A percentile compares a stretch with the other conserved stretches of the same genome.
Conservation (phyloP, 2,888 invertebrate genomes). For the Limnephilus marmoratus region DNA sequence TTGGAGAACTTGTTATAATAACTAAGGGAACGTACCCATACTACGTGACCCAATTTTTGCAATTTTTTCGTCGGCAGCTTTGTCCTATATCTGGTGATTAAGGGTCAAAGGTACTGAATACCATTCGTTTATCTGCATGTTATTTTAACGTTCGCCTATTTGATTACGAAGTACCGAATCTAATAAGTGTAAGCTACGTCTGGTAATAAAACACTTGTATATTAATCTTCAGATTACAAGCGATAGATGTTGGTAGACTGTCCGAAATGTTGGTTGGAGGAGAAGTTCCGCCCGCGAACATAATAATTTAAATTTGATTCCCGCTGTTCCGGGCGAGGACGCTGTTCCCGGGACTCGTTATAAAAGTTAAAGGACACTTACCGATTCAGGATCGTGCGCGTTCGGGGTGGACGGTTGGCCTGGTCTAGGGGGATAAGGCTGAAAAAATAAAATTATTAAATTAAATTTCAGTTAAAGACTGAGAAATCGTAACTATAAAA, state of each 20-base stretch:
- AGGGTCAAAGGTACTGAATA: not conserved
- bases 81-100: not conserved
- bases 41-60: no score
- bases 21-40: no score
- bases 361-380: slow-evolving; percentile 73
- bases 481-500: not conserved
- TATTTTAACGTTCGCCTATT: no score
- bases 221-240: no score
- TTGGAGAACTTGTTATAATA: no score
- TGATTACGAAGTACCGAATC: no score
- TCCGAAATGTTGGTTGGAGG: not conserved
- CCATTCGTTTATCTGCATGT: no score
- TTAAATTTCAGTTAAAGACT: not conserved
- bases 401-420: slow-evolving; percentile 87
- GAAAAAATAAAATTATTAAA: slow-evolving; percentile 68
- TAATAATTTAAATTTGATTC: slow-evolving; percentile 2
- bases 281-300: not conserved
- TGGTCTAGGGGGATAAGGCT: slow-evolving; percentile 85
- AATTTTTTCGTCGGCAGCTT: not conserved
- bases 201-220: no score
- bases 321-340: not conserved
- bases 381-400: slow-evolving; percentile 87
- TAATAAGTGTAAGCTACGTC: no score
- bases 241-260: not conserved
- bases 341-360: not conserved